Percentiles rank a stretch among this genome's conserved stretches.
phyloP scores from a whole-genome alignment of 2,797 vertebrate species.

The Pipistrellus pygmaeus region DNA sequence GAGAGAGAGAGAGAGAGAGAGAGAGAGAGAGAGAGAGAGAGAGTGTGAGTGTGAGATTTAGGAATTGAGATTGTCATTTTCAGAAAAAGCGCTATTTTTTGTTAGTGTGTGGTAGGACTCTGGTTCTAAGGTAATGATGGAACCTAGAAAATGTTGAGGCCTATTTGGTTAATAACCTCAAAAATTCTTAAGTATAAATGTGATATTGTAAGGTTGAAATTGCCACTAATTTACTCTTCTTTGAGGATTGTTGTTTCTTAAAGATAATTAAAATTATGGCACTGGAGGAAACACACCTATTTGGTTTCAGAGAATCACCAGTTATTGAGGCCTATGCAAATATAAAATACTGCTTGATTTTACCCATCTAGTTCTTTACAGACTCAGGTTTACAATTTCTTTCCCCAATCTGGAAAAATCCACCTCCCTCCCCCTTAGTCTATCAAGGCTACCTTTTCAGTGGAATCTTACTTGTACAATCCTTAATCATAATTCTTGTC shows the following conservation, averaged over 20 bases:
- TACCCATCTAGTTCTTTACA: background rate
- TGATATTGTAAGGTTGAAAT: slow-evolving; percentile 14
- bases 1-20: too few relatives aligned
- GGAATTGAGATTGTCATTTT: slow-evolving; percentile 45
- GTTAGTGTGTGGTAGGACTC: slow-evolving; percentile 11
- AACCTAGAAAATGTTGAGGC: background rate
- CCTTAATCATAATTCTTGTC: background rate
- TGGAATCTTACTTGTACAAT: slow-evolving; percentile 3
- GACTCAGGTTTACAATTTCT: background rate
- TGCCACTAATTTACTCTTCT: background rate
- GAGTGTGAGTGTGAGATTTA: background rate
- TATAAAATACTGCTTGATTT: slow-evolving; percentile 29
- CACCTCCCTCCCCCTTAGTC: rapidly evolving
- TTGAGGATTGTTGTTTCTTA: slow-evolving; percentile 30
- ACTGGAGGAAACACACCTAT: background rate
- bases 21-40: too few relatives aligned
- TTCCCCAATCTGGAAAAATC: background rate
- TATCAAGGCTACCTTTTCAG: background rate
- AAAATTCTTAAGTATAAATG: background rate
- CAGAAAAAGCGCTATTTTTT: slow-evolving; percentile 43
- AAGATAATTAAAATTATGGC: slow-evolving; percentile 36
- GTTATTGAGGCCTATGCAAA: background rate
- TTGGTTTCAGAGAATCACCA: slow-evolving; percentile 5
- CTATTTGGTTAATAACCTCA: background rate
- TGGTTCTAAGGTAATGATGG: background rate